Evolutionary conservation across 2,113 vertebrate genomes (phyloP), one percentile per base, ranked within the genome.

Genomic region (Vidua chalybeata): DNA sequence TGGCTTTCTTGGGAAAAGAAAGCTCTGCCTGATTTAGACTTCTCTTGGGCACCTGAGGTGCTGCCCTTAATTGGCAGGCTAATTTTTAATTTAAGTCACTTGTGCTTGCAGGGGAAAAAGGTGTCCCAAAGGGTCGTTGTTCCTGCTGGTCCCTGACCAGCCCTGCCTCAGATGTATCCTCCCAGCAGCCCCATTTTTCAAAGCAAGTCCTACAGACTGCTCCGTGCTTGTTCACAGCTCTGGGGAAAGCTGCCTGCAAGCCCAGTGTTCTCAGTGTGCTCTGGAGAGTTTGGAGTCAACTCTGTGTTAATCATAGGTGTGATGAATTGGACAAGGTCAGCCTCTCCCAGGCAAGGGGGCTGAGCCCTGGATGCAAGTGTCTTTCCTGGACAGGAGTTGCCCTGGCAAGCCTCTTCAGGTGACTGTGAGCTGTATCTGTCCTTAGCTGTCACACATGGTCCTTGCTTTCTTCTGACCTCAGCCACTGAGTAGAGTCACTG

Each of bases 1-100:
- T 31, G 52, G 21, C 45, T 89, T 92, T 88, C 59, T 66, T 82
- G 52, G 55, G 84, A 92, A 77, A 87, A 89, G 56, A 74, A 95
- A 67, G 43, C 1, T 2, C n/a, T 91, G 64, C 94, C 84, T 63
- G 72, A 90, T 96, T 94, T 95, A 96, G 93, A 51, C 24, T 91
- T 73, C 54, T 87, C 67, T 71, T 86, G 80, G 49, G 87, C 61
- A 69, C 82, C 63, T 63, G 63, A 85, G 91, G 78, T 96, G 87
- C 81, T 94, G 93, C 81, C 84, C 83, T 89, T 91, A 95, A 92
- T 92, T 93, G 90, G 84, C 54, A 86, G 63, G 63, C 76, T 94
- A 78, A 91, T 96, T 93, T 96, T 77, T 95, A 93, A 94, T 93
- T 77, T 94, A 81, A 84, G 62, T 89, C 41, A 11, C 48, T 93